phyloP scores from a whole-genome alignment of 2,797 vertebrate species.

The Falco concolor region DNA sequence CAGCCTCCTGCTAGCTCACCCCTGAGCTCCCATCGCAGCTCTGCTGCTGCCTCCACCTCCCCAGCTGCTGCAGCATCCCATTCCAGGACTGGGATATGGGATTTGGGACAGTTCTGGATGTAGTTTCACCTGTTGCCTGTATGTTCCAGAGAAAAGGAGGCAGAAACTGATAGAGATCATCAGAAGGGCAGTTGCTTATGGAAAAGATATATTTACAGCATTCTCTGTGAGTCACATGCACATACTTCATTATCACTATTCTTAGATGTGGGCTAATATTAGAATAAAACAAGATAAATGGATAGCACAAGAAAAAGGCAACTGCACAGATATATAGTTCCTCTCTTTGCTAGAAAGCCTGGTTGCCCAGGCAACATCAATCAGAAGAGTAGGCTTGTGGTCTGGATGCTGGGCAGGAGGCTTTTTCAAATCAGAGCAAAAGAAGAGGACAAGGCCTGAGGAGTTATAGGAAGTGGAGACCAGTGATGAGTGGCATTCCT shows the following conservation, averaged over 20 bases:
- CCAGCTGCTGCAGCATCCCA: neutral
- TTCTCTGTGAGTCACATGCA: neutral
- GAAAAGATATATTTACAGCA: neutral
- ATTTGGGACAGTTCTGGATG: neutral
- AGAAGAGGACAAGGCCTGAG: neutral
- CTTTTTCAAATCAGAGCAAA: neutral
- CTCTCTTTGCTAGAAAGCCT: neutral
- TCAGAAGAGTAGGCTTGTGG: neutral
- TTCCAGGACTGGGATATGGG: fast-evolving
- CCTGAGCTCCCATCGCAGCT: neutral
- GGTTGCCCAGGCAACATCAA: neutral
- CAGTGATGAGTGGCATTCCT: no score
- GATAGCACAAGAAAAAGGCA: neutral
- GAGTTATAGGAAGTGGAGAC: neutral
- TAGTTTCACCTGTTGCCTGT: neutral
- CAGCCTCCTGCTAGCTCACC: neutral
- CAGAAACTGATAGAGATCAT: neutral
- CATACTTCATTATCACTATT: neutral
- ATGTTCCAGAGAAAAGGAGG: neutral
- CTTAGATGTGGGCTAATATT: neutral
- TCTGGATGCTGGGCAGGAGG: neutral
- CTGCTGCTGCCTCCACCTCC: neutral
- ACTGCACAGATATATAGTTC: neutral
- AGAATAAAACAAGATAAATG: neutral
- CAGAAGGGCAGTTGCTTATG: neutral